Evolutionary conservation across 2,888 invertebrate genomes (phyloP).

Genomic region (Furcula furcula): DNA sequence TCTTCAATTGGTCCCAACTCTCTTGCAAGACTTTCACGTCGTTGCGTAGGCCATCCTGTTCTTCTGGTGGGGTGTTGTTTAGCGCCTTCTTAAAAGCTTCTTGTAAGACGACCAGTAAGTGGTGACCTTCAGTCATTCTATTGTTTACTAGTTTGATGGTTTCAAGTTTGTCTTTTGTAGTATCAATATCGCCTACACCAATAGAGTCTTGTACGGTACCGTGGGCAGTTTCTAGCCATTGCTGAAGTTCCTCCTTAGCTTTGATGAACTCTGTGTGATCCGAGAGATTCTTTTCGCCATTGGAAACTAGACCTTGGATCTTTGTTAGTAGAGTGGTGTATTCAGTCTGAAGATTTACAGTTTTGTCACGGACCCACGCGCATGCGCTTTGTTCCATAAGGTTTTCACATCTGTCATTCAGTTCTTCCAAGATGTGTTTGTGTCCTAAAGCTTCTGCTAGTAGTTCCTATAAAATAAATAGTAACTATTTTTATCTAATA

Average conservation of each 20-base stretch:
- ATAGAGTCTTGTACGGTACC: conserved; percentile 91
- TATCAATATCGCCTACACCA: conserved; percentile 89
- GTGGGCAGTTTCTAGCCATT: conserved; percentile 91
- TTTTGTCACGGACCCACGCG: conserved; percentile 92
- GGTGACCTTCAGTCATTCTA: conserved; percentile 91
- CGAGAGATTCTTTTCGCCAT: conserved; percentile 93
- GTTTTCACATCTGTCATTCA: conserved; percentile 93
- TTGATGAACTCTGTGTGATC: conserved; percentile 96
- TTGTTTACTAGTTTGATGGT: conserved; percentile 88
- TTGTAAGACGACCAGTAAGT: conserved; percentile 90
- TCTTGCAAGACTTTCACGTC: conserved; percentile 90
- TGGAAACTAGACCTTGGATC: conserved; percentile 90
- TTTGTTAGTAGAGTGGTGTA: conserved; percentile 90
- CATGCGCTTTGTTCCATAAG: conserved; percentile 93
- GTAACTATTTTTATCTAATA: no score
- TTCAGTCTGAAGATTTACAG: conserved; percentile 90
- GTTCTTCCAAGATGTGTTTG: conserved; percentile 89
- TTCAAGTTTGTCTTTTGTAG: conserved; percentile 90
- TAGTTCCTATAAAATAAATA: conserved; percentile 82
- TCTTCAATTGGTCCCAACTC: conserved; percentile 94
- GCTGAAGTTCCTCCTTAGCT: conserved; percentile 90
- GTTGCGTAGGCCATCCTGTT: conserved; percentile 89
- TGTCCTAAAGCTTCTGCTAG: conserved; percentile 88
- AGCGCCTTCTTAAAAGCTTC: conserved; percentile 93
- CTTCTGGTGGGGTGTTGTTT: conserved; percentile 89